phyloP scores from a whole-genome alignment of 1,140 invertebrate genomes.

The Heliconius hewitsoni region DNA sequence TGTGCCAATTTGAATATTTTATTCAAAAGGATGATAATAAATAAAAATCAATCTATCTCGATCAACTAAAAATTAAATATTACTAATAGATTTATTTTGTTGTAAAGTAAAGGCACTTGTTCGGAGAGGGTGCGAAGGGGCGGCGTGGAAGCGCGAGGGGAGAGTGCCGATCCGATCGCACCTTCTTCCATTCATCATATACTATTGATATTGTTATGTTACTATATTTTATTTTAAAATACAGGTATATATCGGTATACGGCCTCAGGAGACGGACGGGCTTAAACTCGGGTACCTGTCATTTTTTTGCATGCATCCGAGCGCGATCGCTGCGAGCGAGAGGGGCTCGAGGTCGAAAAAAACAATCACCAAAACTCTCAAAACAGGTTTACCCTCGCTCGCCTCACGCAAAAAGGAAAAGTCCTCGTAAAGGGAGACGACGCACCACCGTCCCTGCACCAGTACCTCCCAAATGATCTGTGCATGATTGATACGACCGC shows the following conservation, averaged over 20 bases:
- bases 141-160: slow-evolving; percentile 65
- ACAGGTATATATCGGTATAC: slow-evolving; percentile 58
- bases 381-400: slow-evolving; percentile 70
- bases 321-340: slow-evolving; percentile 51
- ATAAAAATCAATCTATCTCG: slow-evolving; percentile 78
- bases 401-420: slow-evolving; percentile 72
- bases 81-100: slow-evolving; percentile 74
- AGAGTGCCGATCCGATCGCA: slow-evolving; percentile 48
- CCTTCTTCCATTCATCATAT: slow-evolving; percentile 51
- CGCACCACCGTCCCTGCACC: slow-evolving; percentile 49
- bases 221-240: slow-evolving; percentile 58
- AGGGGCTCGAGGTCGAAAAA: slow-evolving; percentile 63
- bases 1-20: slow-evolving; percentile 77
- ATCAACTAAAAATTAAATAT: slow-evolving; percentile 80
- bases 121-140: slow-evolving; percentile 46
- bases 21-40: slow-evolving; percentile 78
- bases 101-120: slow-evolving; percentile 76
- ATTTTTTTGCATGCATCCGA: slow-evolving; percentile 61
- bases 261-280: slow-evolving; percentile 63
- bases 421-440: slow-evolving; percentile 57
- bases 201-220: slow-evolving; percentile 54
- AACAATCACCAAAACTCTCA: slow-evolving; percentile 72
- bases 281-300: slow-evolving; percentile 53
- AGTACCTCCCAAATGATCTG: slow-evolving; percentile 55
- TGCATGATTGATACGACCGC: slow-evolving; percentile 57